Evolutionary conservation across 2,797 vertebrate genomes (phyloP).

Genomic region (Natrix natrix): DNA sequence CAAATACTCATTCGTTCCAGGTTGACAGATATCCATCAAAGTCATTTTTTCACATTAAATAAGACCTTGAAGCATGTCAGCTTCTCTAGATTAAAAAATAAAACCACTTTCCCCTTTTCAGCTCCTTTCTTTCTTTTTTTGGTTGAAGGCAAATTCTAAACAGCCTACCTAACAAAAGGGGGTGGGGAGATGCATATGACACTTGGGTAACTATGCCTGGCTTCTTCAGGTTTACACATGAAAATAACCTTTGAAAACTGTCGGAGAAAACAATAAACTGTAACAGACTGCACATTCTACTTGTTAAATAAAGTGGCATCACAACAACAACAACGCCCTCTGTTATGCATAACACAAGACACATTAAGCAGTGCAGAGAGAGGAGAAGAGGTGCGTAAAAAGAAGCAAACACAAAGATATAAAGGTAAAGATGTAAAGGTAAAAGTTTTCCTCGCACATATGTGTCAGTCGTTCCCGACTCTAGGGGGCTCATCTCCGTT

Average conservation of each 20-base stretch:
- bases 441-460: no score
- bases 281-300: neutral
- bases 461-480: no score
- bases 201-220: neutral
- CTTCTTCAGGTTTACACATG: neutral
- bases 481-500: no score
- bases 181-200: neutral
- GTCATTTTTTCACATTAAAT: neutral
- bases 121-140: neutral
- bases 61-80: neutral
- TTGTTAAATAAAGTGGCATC: neutral
- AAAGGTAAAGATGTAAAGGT: no score
- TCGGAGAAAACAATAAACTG: neutral
- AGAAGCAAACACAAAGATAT: neutral
- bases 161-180: neutral
- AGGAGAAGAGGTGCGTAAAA: neutral
- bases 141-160: neutral
- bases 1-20: neutral
- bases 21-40: slow-evolving; percentile 1
- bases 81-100: neutral
- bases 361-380: neutral
- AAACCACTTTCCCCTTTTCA: neutral
- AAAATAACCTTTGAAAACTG: slow-evolving; percentile 1
- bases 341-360: neutral
- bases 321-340: neutral